Percentiles rank a stretch among this genome's conserved stretches.
These are phyloP conservation scores for Anarrhichthys ocellatus DNA, from an alignment of 2,113 vertebrate species.

Conservation along the genomic window DNA sequence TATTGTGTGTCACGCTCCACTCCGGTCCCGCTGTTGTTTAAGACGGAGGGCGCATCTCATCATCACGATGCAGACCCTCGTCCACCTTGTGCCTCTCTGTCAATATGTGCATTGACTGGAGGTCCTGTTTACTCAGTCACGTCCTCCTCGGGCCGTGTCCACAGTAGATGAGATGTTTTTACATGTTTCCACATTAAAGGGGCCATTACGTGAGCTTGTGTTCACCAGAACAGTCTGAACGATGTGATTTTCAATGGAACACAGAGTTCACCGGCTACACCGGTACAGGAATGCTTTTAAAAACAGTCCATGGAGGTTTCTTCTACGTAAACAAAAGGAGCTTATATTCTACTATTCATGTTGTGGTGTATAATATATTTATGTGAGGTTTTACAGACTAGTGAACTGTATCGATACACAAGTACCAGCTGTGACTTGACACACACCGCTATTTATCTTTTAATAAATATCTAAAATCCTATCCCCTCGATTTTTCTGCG, in stretches of 20 bases:
- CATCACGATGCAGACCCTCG: neutral
- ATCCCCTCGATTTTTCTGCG: no score
- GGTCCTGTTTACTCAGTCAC: neutral
- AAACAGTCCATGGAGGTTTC: neutral
- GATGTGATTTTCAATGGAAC: neutral
- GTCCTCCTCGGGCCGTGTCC: neutral
- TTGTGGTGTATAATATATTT: no score
- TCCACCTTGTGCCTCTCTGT: neutral
- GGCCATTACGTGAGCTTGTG: neutral
- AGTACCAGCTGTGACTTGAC: no score
- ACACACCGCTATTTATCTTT: no score
- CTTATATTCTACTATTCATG: neutral
- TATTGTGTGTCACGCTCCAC: constrained; percentile 16
- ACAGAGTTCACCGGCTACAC: no score
- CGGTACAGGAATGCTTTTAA: neutral
- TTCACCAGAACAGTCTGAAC: neutral
- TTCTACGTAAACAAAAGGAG: neutral
- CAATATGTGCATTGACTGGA: neutral
- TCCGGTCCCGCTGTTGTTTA: neutral
- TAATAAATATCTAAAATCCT: no score
- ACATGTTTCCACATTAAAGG: neutral
- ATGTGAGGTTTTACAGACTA: no score
- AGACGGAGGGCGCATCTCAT: constrained; percentile 12
- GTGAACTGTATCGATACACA: no score
- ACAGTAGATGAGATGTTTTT: no score